phyloP scores from a whole-genome alignment of 1,140 invertebrate genomes.

The Drosophila nebulosa region DNA sequence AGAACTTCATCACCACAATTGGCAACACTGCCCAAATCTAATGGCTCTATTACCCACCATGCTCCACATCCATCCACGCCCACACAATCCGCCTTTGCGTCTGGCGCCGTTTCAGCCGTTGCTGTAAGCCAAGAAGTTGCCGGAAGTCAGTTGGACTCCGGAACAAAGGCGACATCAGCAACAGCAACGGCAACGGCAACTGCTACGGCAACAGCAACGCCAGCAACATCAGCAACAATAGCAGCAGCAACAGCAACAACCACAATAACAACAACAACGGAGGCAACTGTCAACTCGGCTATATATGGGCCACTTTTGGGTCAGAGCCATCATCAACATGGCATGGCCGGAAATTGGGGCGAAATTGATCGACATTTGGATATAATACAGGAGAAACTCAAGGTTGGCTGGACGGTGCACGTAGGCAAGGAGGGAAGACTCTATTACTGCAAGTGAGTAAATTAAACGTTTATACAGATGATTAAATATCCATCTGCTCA shows the following conservation, averaged over 20 bases:
- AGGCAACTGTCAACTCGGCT: conserved; percentile 19
- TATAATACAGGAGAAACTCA: conserved; percentile 82
- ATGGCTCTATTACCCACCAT: conserved; percentile 43
- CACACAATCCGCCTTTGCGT: conserved; percentile 6
- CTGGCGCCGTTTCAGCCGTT: conserved; percentile 2
- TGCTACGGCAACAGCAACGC: conserved; percentile 12
- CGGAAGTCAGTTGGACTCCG: conserved; percentile 63
- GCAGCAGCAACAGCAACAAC: conserved; percentile 1
- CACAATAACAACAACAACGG: conserved; percentile 21
- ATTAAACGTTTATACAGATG: not conserved
- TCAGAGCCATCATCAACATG: conserved; percentile 31
- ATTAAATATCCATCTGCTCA: not conserved
- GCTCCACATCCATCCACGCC: conserved; percentile 24
- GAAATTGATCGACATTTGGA: conserved; percentile 81
- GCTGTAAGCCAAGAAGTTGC: conserved; percentile 30
- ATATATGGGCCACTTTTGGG: conserved; percentile 62
- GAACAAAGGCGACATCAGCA: conserved; percentile 38
- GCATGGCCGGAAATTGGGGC: conserved; percentile 66
- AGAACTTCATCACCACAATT: conserved; percentile 77
- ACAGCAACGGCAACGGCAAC: conserved; percentile 2
- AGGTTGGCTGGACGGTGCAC: conserved; percentile 87
- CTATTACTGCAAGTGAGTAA: conserved; percentile 91
- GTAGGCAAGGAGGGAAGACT: conserved; percentile 87
- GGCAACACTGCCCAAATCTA: conserved; percentile 58
- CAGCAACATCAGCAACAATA: conserved; percentile 10